phyloP scores from a whole-genome alignment of 2,888 invertebrate species.

The Sisyra nigra region DNA sequence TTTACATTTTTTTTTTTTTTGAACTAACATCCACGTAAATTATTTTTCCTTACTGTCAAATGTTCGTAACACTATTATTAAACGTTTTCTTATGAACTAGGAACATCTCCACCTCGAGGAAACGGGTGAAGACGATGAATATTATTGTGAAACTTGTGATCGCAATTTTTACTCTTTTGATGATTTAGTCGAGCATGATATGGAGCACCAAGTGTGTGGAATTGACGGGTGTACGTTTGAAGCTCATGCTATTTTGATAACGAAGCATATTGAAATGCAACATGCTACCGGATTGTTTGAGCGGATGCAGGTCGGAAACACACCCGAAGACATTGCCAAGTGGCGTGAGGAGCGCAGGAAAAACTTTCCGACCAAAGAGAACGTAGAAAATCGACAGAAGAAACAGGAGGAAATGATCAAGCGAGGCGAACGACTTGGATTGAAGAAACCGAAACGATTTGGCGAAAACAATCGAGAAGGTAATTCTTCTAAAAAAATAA shows the following conservation, averaged over 20 bases:
- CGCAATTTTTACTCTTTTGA: conserved; percentile 45
- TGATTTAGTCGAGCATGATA: conserved; percentile 45
- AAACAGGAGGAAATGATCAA: conserved; percentile 46
- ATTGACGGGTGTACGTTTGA: conserved; percentile 66
- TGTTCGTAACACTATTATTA: background rate
- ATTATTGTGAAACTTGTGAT: conserved; percentile 70
- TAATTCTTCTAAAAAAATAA: background rate
- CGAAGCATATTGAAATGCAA: conserved; percentile 67
- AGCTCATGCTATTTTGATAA: conserved; percentile 63
- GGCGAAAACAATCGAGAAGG: conserved; percentile 18
- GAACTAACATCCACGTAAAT: too few species aligned
- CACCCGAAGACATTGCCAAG: conserved; percentile 66
- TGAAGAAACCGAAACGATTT: conserved; percentile 25
- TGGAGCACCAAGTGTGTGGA: conserved; percentile 64
- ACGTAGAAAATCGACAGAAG: conserved; percentile 39
- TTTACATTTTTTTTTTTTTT: too few species aligned
- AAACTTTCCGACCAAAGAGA: conserved; percentile 53
- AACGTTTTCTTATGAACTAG: background rate
- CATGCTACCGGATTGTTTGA: conserved; percentile 72
- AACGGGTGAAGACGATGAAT: conserved; percentile 16
- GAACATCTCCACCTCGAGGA: background rate
- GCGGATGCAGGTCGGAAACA: conserved; percentile 54
- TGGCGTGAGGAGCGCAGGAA: conserved; percentile 72
- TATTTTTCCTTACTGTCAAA: too few species aligned
- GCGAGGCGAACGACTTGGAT: conserved; percentile 57